Evolutionary conservation across 2,113 vertebrate genomes (phyloP).

Genomic region (Machaerirhynchus nigripectus): DNA sequence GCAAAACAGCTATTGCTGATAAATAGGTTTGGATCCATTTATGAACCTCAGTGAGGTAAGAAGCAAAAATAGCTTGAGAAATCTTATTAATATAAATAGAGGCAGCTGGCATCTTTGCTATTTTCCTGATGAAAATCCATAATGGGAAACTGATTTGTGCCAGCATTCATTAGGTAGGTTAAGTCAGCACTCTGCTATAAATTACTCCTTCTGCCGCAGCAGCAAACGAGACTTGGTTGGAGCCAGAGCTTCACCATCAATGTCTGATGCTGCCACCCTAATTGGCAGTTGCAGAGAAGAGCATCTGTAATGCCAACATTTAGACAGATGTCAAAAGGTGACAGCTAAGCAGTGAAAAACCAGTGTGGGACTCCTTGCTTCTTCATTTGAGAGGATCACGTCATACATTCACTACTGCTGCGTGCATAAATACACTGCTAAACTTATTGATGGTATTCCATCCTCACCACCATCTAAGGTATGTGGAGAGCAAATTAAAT

Average conservation of each 20-base stretch:
- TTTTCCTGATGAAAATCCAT: slow-evolving; percentile 30
- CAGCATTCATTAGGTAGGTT: slow-evolving; percentile 42
- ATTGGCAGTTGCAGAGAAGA: not conserved
- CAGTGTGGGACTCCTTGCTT: not conserved
- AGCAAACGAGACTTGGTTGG: not conserved
- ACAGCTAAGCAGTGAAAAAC: not conserved
- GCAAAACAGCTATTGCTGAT: slow-evolving; percentile 25
- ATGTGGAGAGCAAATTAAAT: not conserved
- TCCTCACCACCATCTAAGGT: not conserved
- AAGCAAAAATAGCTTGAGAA: slow-evolving; percentile 26
- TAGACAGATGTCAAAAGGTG: not conserved
- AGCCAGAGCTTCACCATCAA: not conserved
- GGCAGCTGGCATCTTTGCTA: slow-evolving; percentile 40
- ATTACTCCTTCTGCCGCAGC: not conserved
- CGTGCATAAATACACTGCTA: not conserved
- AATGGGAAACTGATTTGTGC: slow-evolving; percentile 13
- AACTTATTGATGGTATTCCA: not conserved
- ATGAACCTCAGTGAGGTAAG: slow-evolving; percentile 26
- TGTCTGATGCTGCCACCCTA: not conserved
- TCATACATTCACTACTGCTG: not conserved
- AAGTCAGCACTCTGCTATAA: slow-evolving; percentile 30
- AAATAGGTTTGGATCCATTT: slow-evolving; percentile 11
- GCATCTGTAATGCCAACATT: not conserved
- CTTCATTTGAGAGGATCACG: not conserved
- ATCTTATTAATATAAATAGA: slow-evolving; percentile 50